These are phyloP conservation scores for Coleophora flavipennella DNA, from an alignment of 2,888 invertebrate genomes.

Conservation along the genomic window DNA sequence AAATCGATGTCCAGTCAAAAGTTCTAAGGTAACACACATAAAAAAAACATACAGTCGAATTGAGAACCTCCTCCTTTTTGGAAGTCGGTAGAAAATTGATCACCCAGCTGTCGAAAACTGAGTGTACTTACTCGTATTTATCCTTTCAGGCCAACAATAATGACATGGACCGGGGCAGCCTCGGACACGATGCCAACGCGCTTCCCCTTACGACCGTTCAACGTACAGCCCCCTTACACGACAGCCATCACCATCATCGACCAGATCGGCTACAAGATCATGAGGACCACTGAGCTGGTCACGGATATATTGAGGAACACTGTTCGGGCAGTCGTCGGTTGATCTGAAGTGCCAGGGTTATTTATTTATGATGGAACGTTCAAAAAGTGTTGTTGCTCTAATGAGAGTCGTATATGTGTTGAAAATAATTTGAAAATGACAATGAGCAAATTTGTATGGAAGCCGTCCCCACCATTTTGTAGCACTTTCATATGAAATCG, in stretches of 20 bases:
- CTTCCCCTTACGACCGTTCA: conserved; percentile 40
- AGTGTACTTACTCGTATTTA: conserved; percentile 18
- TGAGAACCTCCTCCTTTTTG: too few relatives aligned
- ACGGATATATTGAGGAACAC: conserved; percentile 59
- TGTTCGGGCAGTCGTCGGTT: conserved; percentile 57
- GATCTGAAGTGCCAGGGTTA: conserved; percentile 7
- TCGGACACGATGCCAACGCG: conserved; percentile 42
- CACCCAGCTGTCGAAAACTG: conserved; percentile 1
- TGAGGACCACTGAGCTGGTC: conserved; percentile 60
- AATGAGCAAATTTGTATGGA: too few relatives aligned
- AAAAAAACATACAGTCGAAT: too few relatives aligned
- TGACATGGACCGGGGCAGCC: conserved; percentile 34
- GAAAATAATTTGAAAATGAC: too few relatives aligned
- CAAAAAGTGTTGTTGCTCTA: too few relatives aligned
- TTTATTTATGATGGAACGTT: background rate
- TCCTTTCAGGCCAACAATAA: conserved; percentile 36
- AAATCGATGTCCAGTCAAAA: too few relatives aligned
- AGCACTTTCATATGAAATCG: too few relatives aligned
- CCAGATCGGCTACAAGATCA: conserved; percentile 64
- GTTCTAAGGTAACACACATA: too few relatives aligned
- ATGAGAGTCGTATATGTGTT: too few relatives aligned
- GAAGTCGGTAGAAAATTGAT: too few relatives aligned
- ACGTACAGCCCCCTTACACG: conserved; percentile 38
- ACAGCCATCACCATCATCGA: conserved; percentile 62
- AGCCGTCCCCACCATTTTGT: too few relatives aligned